A percentile compares a stretch with the other conserved stretches of the same genome.
Evolutionary conservation across 2,113 vertebrate species (phyloP).

Genomic region (Chlamydotis undulata): DNA sequence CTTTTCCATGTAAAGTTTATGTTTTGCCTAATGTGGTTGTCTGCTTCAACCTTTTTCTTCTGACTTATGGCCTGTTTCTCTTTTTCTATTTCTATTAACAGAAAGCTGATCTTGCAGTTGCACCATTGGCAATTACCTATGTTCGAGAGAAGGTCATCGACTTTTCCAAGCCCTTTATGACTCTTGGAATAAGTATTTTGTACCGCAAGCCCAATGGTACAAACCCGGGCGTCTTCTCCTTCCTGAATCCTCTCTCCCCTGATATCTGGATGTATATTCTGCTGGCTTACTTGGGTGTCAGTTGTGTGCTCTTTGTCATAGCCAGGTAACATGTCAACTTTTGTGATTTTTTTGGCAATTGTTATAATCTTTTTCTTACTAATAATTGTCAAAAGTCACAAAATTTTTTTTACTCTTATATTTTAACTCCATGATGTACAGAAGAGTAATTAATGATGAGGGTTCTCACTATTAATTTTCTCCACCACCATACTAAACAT

Average conservation of each 20-base stretch:
- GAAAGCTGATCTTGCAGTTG: slow-evolving; percentile 99
- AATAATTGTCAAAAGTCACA: slow-evolving; percentile 89
- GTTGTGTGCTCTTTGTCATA: slow-evolving; percentile 99
- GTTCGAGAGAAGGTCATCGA: slow-evolving; percentile 98
- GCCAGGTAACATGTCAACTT: slow-evolving; percentile 98
- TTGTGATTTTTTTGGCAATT: slow-evolving; percentile 88
- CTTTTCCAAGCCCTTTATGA: slow-evolving; percentile 99
- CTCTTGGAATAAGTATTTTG: slow-evolving; percentile 99
- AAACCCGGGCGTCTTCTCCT: slow-evolving; percentile 99
- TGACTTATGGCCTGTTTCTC: slow-evolving; percentile 73
- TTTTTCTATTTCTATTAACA: slow-evolving; percentile 85
- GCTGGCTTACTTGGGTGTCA: slow-evolving; percentile 99
- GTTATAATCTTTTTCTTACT: slow-evolving; percentile 74
- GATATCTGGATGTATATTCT: slow-evolving; percentile 99
- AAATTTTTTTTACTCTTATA: slow-evolving; percentile 67
- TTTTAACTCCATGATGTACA: slow-evolving; percentile 56
- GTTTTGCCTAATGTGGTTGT: slow-evolving; percentile 81
- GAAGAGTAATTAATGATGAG: slow-evolving; percentile 28
- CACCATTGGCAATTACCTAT: slow-evolving; percentile 96
- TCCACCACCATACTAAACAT: background rate
- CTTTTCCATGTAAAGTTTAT: slow-evolving; percentile 67
- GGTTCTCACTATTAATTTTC: slow-evolving; percentile 31
- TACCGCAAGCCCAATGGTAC: slow-evolving; percentile 99
- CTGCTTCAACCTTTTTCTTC: slow-evolving; percentile 61
- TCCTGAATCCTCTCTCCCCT: slow-evolving; percentile 99